These are phyloP conservation scores for Crematogaster levior DNA, from an alignment of 2,888 invertebrate species.

Conservation along the genomic window DNA sequence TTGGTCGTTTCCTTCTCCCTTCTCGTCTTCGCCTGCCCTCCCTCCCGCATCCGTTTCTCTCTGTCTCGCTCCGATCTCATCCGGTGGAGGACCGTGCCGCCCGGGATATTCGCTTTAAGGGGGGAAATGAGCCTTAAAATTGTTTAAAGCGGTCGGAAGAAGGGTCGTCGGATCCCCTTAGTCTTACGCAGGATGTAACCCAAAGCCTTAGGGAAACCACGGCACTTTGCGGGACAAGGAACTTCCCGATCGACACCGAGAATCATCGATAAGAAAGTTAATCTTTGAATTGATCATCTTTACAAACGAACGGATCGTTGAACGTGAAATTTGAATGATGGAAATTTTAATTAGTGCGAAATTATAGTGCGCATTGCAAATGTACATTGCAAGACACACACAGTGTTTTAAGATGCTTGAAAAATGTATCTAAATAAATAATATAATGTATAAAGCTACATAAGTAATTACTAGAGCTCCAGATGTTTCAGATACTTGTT, in stretches of 20 bases:
- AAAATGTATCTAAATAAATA: not conserved
- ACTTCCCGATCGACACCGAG: constrained; percentile 40
- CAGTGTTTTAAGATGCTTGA: not conserved
- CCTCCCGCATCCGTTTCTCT: constrained; percentile 31
- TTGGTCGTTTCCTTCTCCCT: constrained; percentile 20
- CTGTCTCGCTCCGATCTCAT: constrained; percentile 29
- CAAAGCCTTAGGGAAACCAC: constrained; percentile 71
- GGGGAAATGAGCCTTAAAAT: constrained; percentile 86
- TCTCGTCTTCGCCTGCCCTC: not conserved
- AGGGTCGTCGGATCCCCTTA: constrained; percentile 78
- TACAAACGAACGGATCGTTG: not conserved
- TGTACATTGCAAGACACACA: not conserved
- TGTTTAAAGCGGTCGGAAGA: constrained; percentile 85
- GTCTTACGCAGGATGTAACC: constrained; percentile 66
- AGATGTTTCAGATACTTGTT: constrained; percentile 1
- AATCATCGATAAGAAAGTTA: constrained; percentile 49
- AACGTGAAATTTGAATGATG: constrained; percentile 2
- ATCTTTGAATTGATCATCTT: constrained; percentile 46
- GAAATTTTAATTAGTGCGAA: not conserved
- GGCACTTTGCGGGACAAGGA: constrained; percentile 70
- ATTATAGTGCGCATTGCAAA: not conserved
- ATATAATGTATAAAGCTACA: not conserved
- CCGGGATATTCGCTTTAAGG: constrained; percentile 85
- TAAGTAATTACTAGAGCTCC: not conserved
- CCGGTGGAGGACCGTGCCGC: constrained; percentile 61